Base-by-base conservation (phyloP, 2,797 vertebrate species). In the Bradypodion pumilum region DNA sequence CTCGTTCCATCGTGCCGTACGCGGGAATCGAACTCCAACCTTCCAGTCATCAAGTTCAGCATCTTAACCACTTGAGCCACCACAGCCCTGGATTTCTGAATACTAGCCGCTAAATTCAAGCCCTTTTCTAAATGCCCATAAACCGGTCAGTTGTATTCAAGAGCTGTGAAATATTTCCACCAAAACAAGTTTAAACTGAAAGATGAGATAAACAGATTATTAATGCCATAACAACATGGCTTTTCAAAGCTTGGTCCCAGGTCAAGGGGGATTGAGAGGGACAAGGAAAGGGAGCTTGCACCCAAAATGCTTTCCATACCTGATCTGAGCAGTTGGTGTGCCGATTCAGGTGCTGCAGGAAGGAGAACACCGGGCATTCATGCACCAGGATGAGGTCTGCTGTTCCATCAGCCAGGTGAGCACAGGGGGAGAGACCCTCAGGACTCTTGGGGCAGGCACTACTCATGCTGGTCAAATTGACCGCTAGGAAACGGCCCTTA, bases 401-500 rank as follows among this genome's bases (percentile, higher is more conserved):
- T 0, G 97, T 97, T 62, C 97, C 97, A 0, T 97, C 97, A 0
- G 97, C 97, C 89, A 98, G 93, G 89, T 98, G 97, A 44, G 97
- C 97, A 0, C 95, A 95, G 0, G 97, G 97, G 0, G 97, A 97
- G 68, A 98, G 96, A 37, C 97, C 97, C 74, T 95, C 89, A 2
- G 96, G 97, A 88, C 96, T 97, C 86, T 89, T 96, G 59, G 96
- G 95, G 90, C 96, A 97, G 1, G 96, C 95, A 88, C 97, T 96
- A 89, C 96, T 97, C 96, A 97, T 97, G 80, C 96, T 96, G 9
- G 96, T 97, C 86, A 97, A 93, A 16, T 96, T 97, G 84, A 97
- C 91, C 37, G 96, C 96, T 84, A 94, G 94, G 92, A 97, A 97
- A 80, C 85, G 93, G 74, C 97, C 97, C 74, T 96, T 92, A 70